Evolutionary conservation across 2,797 vertebrate genomes (phyloP).

Genomic region (Kryptopterus vitreolus): DNA sequence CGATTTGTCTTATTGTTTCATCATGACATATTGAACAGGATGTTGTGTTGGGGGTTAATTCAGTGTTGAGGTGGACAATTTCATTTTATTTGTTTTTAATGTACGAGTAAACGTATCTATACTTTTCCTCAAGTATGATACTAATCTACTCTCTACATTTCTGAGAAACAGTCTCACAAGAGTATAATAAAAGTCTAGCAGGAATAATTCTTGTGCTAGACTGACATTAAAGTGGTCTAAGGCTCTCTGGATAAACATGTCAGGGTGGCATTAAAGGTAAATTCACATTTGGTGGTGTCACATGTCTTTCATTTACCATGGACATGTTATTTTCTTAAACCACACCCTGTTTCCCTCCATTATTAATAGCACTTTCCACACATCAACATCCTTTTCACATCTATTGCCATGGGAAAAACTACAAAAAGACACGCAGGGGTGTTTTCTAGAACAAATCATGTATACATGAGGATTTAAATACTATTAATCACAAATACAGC

Average conservation of each 20-base stretch:
- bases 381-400: neutral
- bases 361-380: neutral
- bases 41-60: no score
- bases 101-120: no score
- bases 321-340: neutral
- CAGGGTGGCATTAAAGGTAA: neutral
- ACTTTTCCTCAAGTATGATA: no score
- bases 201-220: neutral
- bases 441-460: neutral
- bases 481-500: neutral
- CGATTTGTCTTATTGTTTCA: no score
- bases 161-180: neutral
- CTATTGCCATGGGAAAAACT: neutral
- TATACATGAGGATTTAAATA: neutral
- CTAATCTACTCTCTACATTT: no score
- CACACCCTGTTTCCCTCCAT: neutral
- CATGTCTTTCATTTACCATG: neutral
- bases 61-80: no score
- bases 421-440: neutral
- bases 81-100: no score
- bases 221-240: neutral
- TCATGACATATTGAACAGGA: no score
- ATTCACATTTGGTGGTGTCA: neutral
- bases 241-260: neutral
- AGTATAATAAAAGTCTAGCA: neutral